phyloP scores from a whole-genome alignment of 2,888 invertebrate genomes.

The Orthosia incerta region DNA sequence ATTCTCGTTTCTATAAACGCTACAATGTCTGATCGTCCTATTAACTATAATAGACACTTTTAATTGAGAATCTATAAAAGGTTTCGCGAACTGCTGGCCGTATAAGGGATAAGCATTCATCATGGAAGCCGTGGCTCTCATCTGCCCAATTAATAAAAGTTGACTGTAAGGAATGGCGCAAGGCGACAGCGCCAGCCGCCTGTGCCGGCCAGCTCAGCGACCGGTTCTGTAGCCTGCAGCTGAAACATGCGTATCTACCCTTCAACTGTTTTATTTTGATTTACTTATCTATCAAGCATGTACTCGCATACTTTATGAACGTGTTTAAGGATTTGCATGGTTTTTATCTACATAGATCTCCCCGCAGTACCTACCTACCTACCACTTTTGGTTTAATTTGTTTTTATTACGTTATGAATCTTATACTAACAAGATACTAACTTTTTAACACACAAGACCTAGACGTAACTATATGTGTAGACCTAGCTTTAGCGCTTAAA shows the following conservation, averaged over 20 bases:
- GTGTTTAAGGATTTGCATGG: slow-evolving; percentile 74
- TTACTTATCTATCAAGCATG: slow-evolving; percentile 84
- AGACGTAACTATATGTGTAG: neutral
- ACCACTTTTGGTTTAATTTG: slow-evolving; percentile 22
- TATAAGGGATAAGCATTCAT: slow-evolving; percentile 89
- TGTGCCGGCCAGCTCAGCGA: slow-evolving; percentile 75
- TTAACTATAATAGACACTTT: slow-evolving; percentile 91
- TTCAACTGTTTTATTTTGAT: slow-evolving; percentile 89
- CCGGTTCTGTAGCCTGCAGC: slow-evolving; percentile 87
- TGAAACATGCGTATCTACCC: slow-evolving; percentile 81
- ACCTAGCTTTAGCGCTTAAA: neutral
- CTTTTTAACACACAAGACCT: neutral
- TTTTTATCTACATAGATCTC: slow-evolving; percentile 64
- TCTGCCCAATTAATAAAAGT: slow-evolving; percentile 91
- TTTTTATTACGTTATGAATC: slow-evolving; percentile 13
- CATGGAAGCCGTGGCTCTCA: slow-evolving; percentile 89
- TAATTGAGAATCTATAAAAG: slow-evolving; percentile 91
- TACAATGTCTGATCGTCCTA: slow-evolving; percentile 85
- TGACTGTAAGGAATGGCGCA: slow-evolving; percentile 88
- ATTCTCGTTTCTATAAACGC: slow-evolving; percentile 88
- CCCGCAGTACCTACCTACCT: slow-evolving; percentile 23
- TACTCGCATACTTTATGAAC: slow-evolving; percentile 75
- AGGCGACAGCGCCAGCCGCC: slow-evolving; percentile 82
- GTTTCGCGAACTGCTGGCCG: slow-evolving; percentile 88
- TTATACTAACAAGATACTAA: neutral